Conservation (phyloP, 1,140 invertebrate species). For the Leucophenga varia region DNA sequence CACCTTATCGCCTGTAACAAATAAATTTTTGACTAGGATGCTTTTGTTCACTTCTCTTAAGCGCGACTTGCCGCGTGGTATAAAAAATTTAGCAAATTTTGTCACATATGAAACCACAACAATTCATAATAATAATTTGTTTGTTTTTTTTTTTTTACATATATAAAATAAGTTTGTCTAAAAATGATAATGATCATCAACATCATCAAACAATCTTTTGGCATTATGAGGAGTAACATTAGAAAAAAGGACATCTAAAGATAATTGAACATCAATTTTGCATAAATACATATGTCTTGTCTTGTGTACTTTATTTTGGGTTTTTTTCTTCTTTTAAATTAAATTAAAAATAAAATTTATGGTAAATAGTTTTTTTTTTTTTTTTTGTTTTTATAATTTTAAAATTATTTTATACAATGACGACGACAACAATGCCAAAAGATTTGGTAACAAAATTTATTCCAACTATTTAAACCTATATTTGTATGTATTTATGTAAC, state of each 20-base stretch:
- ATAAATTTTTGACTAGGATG: slow-evolving; percentile 38
- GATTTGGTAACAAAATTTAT: no score
- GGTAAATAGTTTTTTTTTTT: slow-evolving; percentile 18
- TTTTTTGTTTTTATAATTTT: neutral
- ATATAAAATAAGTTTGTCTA: slow-evolving; percentile 22
- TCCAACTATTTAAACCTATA: no score
- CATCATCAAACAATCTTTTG: no score
- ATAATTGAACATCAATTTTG: slow-evolving; percentile 38
- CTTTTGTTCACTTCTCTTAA: slow-evolving; percentile 20
- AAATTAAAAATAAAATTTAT: slow-evolving; percentile 33
- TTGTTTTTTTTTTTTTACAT: slow-evolving; percentile 30
- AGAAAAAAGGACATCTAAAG: no score
- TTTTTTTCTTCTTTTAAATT: slow-evolving; percentile 24
- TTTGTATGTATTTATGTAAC: no score
- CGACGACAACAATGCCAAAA: no score
- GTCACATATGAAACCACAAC: slow-evolving; percentile 52
- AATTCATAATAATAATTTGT: slow-evolving; percentile 30
- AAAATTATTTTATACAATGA: no score
- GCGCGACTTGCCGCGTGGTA: slow-evolving; percentile 28
- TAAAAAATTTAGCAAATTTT: no score
- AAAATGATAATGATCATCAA: no score
- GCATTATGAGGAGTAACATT: no score
- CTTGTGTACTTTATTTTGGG: slow-evolving; percentile 15
- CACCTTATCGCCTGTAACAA: neutral
- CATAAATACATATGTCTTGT: slow-evolving; percentile 30